Evolutionary conservation across 2,888 invertebrate species (phyloP), one percentile per base, ranked within the genome.

Genomic region (Eristalis pertinax): DNA sequence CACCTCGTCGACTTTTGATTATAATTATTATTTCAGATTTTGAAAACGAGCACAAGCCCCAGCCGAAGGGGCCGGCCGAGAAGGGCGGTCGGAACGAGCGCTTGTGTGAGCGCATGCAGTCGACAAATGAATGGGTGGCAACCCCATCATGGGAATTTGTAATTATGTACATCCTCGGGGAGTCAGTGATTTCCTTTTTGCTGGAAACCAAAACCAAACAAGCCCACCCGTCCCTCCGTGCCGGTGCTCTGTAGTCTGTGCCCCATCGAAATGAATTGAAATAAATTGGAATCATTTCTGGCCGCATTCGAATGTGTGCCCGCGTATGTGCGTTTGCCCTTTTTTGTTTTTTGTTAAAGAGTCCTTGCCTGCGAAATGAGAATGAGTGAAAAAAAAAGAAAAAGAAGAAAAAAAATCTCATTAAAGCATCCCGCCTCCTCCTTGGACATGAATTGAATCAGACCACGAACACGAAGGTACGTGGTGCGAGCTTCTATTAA

Each of bases 11-110:
- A 24, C 24, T 24, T 75, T 72, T 78, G 83, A 86, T 83, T 83
- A 83, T 86, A 86, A 86, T 86, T 86, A 83, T 86, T 78, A 86
- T 83, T 86, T 83, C 70, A 83, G 77, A 73, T 67, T 67, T 76
- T 64, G 29, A 73, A 69, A 82, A 81, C 56, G 72, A 73, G 63
- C 72, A 26, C n/a, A 67, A 43, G 41, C 72, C 64, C 7, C 32
- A 4, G 60, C 50, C 35, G 50, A 29, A 43, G 15, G n/a, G 56
- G 19, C n/a, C 10, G 62, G 50, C 50, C 11, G 5, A 69, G 4
- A 7, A 26, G 38, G 32, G 50, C 7, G 32, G 32, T 26, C 32
- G 32, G 0, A 41, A 73, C 19, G 29, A 35, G 35, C 58, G 24
- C 11, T 32, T 38, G 29, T 26, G 22, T 35, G 29, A 5, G 19